Evolutionary conservation across 2,888 invertebrate genomes (phyloP).

Genomic region (Maniola hyperantus): DNA sequence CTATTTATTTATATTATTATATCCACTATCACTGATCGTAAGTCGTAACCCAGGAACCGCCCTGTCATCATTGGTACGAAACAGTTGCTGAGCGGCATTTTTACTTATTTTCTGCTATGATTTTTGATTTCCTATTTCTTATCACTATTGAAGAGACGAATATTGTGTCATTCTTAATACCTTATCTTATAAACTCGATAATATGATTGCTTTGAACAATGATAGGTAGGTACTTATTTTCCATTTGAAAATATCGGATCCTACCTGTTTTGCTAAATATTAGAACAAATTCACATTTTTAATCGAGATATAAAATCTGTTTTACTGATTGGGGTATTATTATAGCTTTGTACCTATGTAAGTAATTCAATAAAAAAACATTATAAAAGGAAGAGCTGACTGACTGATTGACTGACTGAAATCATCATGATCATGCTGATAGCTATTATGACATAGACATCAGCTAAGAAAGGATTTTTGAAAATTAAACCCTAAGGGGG

Average conservation of each 20-base stretch:
- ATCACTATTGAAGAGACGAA: neutral
- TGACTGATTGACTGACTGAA: too few species aligned
- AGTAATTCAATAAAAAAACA: too few species aligned
- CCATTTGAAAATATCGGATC: neutral
- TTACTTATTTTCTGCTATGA: neutral
- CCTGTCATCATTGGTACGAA: slow-evolving; percentile 50
- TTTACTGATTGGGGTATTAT: too few species aligned
- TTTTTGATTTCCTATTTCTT: neutral
- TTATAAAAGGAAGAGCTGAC: too few species aligned
- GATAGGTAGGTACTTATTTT: neutral
- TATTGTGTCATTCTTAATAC: neutral
- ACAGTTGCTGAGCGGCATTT: slow-evolving; percentile 43
- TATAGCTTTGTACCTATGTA: too few species aligned
- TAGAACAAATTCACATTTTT: too few species aligned
- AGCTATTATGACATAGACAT: too few species aligned
- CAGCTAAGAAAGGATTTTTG: too few species aligned
- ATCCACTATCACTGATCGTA: slow-evolving; percentile 54
- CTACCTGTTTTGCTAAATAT: neutral
- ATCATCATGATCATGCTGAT: too few species aligned
- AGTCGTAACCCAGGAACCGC: slow-evolving; percentile 63
- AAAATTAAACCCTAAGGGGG: too few species aligned
- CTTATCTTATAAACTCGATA: slow-evolving; percentile 12
- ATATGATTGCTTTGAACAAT: neutral
- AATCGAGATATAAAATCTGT: too few species aligned
- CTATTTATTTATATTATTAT: slow-evolving; percentile 68